These are phyloP conservation scores for Drosophila sturtevanti DNA, from an alignment of 1,140 invertebrate species.

Conservation along the genomic window DNA sequence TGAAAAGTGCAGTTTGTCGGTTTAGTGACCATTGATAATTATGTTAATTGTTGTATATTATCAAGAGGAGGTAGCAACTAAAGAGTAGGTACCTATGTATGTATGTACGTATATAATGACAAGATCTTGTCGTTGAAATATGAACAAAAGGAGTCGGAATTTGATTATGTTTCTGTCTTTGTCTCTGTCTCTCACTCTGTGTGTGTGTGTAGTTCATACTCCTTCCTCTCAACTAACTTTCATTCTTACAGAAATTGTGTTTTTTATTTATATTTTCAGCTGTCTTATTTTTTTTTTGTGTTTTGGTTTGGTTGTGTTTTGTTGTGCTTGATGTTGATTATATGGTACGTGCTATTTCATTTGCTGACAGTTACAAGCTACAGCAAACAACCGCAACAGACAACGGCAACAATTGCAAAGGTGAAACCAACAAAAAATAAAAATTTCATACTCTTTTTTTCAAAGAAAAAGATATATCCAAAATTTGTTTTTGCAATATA, in stretches of 20 bases:
- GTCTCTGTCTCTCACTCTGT: neutral
- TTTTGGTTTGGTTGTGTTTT: conserved; percentile 43
- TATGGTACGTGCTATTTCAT: conserved; percentile 68
- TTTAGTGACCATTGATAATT: conserved; percentile 66
- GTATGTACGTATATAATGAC: conserved; percentile 30
- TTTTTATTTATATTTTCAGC: conserved; percentile 41
- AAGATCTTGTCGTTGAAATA: conserved; percentile 55
- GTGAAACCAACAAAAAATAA: neutral
- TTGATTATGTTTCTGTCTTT: neutral
- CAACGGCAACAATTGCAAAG: conserved; percentile 33
- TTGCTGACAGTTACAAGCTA: conserved; percentile 56
- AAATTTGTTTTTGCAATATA: no score
- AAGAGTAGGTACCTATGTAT: conserved; percentile 25
- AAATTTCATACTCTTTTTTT: neutral
- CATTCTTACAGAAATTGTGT: conserved; percentile 66
- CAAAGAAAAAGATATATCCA: no score
- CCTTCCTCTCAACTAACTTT: conserved; percentile 48
- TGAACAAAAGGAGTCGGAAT: conserved; percentile 11
- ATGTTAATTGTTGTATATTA: conserved; percentile 64
- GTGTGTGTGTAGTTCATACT: neutral
- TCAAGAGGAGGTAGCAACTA: conserved; percentile 6
- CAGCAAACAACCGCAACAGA: conserved; percentile 12
- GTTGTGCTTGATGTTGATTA: conserved; percentile 68
- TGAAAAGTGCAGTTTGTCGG: conserved; percentile 58
- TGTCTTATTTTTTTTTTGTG: neutral